Conservation (phyloP, 2,797 vertebrate species). For the Coilia nasus region DNA sequence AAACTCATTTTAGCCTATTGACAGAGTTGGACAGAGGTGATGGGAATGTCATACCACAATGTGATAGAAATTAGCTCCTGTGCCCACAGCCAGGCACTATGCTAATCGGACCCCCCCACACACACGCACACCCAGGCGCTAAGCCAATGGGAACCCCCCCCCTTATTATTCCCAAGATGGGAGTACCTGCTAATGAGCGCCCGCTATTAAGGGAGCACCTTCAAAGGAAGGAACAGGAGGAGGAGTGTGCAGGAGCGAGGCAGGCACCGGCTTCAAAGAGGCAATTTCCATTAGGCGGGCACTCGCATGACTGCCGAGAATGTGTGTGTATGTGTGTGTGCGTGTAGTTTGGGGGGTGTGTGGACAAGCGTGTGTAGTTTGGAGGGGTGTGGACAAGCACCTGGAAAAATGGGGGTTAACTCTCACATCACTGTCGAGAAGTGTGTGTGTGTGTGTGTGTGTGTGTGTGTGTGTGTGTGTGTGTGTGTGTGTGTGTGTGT, state of each 20-base stretch:
- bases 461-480: too few species aligned
- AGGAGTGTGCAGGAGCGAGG: background rate
- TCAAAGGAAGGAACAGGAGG: background rate
- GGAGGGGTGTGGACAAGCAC: too few species aligned
- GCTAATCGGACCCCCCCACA: background rate
- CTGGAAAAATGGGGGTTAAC: too few species aligned
- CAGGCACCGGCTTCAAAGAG: background rate
- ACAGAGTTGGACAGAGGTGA: background rate
- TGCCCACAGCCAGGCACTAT: background rate
- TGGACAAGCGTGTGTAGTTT: background rate
- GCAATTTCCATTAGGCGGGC: background rate
- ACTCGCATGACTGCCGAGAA: too few species aligned
- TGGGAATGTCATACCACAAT: too few species aligned
- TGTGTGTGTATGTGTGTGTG: too few species aligned
- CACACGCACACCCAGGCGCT: background rate
- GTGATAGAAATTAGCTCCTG: background rate
- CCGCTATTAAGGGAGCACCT: background rate
- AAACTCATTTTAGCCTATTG: background rate
- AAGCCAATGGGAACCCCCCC: background rate
- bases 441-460: too few species aligned
- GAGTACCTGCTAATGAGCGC: conserved; percentile 7
- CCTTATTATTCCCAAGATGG: background rate
- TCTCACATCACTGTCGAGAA: background rate
- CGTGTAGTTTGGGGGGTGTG: too few species aligned
- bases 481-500: too few species aligned